Base-by-base conservation (phyloP, 2,888 invertebrate genomes). In the Atherix ibis region DNA sequence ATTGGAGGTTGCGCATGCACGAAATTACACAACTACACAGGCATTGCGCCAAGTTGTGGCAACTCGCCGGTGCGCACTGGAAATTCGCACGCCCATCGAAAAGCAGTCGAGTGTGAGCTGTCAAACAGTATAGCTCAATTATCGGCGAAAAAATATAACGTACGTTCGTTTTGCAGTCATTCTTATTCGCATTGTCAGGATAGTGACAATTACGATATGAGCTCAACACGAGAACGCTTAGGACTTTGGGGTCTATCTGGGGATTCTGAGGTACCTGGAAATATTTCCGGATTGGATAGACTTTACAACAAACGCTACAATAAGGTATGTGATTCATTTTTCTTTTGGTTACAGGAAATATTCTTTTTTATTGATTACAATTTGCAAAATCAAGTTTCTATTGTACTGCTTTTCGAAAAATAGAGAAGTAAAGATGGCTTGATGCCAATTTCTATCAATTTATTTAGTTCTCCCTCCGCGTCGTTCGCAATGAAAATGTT, bases 241-340 rank as follows among this genome's bases (percentile, higher is more conserved):
- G 56, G 58, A 12, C 36, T 51, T 3, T 54, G 56, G 52, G 54
- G 54, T 25, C 41, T 45, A 14, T 40, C 41, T 28, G 53, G 53
- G 14, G 60, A 59, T 38, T 51, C 45, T 18, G 58, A 57, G 40
- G 44, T 52, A 4, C 41, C 50, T 14, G 57, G 58, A 31, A 50
- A 38, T 19, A 30, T 60, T 14, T 50, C 52, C 4, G 61, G 61
- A 25, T 34, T 57, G 25, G 48, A 51, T 19, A 55, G 57, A n/a
- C 33, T 62, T 32, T 30, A 42, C 5, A 45, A 48, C 34, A 54
- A 53, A 35, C 53, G 53, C 35, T 58, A 44, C 38, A 54, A 53
- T 38, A 62, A 62, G 58, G 61, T 61, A 44, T 44, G 57, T 45
- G n/a, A n/a, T n/a, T n/a, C n/a, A n/a, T n/a, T n/a, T n/a, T n/a